Evolutionary conservation across 2,113 vertebrate species (phyloP).

Genomic region (Fregata magnificens): DNA sequence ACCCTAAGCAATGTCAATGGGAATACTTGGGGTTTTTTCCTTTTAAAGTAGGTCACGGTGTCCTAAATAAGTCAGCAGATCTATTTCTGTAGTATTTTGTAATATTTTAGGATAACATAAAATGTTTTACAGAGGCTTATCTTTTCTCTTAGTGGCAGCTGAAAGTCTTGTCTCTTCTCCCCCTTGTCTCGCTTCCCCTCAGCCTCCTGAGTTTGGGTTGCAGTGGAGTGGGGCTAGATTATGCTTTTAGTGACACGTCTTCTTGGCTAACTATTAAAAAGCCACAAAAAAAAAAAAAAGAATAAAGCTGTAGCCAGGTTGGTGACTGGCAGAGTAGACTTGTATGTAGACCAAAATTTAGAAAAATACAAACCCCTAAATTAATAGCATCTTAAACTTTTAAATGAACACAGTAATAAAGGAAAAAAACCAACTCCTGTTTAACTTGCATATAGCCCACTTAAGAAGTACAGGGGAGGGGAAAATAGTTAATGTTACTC

Average conservation of each 20-base stretch:
- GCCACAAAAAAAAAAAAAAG: background rate
- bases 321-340: background rate
- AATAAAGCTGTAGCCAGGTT: background rate
- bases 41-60: conserved; percentile 18
- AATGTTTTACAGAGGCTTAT: background rate
- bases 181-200: background rate
- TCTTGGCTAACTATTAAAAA: background rate
- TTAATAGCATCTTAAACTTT: background rate
- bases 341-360: background rate
- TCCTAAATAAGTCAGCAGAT: conserved; percentile 29
- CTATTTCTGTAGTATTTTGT: conserved; percentile 38
- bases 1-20: background rate
- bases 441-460: background rate
- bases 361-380: background rate
- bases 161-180: background rate
- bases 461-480: background rate
- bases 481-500: background rate
- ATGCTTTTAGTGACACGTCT: background rate
- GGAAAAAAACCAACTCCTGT: background rate
- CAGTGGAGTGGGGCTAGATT: background rate
- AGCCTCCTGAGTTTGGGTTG: background rate
- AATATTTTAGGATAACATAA: background rate
- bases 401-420: background rate
- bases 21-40: background rate
- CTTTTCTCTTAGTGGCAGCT: background rate